These are phyloP conservation scores for Catocala nupta DNA, from an alignment of 2,888 invertebrate genomes.

Conservation along the genomic window DNA sequence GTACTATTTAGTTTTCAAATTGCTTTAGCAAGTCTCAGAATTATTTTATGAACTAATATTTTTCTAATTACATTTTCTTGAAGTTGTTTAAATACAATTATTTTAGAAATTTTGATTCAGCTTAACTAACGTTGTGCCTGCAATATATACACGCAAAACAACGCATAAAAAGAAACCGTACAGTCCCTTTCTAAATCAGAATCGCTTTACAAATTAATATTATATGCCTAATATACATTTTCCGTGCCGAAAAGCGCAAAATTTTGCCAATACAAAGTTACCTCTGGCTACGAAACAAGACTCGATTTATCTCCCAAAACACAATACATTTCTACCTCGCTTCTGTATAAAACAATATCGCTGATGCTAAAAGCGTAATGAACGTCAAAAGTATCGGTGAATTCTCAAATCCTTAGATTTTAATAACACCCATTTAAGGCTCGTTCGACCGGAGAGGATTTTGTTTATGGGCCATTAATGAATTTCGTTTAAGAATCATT, in stretches of 20 bases:
- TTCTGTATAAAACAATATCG: slow-evolving; percentile 34
- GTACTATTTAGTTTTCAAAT: slow-evolving; percentile 4
- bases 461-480: slow-evolving; percentile 77
- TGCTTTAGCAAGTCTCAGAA: slow-evolving; percentile 1
- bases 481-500: slow-evolving; percentile 68
- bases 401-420: slow-evolving; percentile 48
- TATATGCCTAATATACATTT: slow-evolving; percentile 31
- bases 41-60: background rate
- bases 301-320: slow-evolving; percentile 29
- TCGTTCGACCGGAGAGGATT: slow-evolving; percentile 63
- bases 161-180: background rate
- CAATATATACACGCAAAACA: background rate
- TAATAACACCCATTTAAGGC: slow-evolving; percentile 53
- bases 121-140: no score
- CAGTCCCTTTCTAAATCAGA: slow-evolving; percentile 11
- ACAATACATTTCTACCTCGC: slow-evolving; percentile 35
- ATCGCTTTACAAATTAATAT: slow-evolving; percentile 33
- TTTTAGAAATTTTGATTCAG: no score
- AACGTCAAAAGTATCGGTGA: slow-evolving; percentile 43
- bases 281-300: slow-evolving; percentile 29
- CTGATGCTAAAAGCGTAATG: slow-evolving; percentile 40
- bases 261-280: slow-evolving; percentile 24
- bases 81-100: no score
- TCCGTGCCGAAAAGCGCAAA: slow-evolving; percentile 26
- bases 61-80: no score